Conservation (phyloP, 2,888 invertebrate species). For the Plebejus argus region DNA sequence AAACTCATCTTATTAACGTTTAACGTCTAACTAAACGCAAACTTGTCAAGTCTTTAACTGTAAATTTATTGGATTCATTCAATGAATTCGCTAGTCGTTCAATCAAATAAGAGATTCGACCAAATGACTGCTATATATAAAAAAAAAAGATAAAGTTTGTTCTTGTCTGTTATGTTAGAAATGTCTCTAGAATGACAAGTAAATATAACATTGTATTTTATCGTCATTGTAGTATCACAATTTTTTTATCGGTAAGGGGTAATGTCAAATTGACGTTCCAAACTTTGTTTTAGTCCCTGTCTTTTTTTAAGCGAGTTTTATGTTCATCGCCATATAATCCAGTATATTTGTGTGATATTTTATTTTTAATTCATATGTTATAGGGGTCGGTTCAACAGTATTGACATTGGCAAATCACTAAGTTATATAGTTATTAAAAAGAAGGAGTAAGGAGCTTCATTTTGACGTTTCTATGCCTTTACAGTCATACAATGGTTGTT, state of each 20-base stretch:
- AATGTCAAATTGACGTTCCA: not conserved
- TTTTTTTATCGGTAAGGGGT: not conserved
- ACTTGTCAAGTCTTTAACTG: too few relatives aligned
- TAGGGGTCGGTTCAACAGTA: conserved; percentile 8
- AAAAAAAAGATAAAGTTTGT: too few relatives aligned
- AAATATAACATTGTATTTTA: not conserved
- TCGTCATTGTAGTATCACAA: not conserved
- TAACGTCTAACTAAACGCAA: too few relatives aligned
- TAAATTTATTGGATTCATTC: too few relatives aligned
- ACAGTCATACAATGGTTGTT: not conserved
- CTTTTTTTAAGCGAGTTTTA: not conserved
- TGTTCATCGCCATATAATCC: conserved; percentile 29
- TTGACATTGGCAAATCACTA: not conserved
- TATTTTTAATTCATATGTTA: conserved; percentile 32
- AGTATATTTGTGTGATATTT: conserved; percentile 36
- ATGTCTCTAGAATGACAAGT: not conserved
- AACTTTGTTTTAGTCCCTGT: not conserved
- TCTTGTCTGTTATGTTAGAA: not conserved
- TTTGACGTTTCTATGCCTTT: not conserved
- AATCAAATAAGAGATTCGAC: too few relatives aligned
- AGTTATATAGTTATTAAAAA: not conserved
- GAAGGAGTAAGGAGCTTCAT: not conserved
- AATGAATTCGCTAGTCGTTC: too few relatives aligned
- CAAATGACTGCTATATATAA: too few relatives aligned
- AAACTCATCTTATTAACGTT: too few relatives aligned